Base-by-base conservation (phyloP, 2,113 vertebrate species). In the Lamprologus speciosus region DNA sequence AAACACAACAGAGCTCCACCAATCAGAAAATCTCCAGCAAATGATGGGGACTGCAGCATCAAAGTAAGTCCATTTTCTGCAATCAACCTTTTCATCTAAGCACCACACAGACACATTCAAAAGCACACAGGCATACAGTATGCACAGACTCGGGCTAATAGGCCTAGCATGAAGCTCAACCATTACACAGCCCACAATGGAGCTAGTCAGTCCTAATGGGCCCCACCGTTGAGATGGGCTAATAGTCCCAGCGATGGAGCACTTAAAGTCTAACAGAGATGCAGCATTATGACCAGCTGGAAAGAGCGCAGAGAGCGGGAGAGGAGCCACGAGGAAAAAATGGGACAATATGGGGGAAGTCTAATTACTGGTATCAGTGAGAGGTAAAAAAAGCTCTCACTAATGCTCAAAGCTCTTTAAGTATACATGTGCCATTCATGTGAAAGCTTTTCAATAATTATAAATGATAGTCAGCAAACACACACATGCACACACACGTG, bases 21-120 rank as follows among this genome's bases (percentile, higher is more conserved):
- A 93, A 94, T 94, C 89, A 93, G 87, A 90, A 80, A 84, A 83
- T 82, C 84, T 91, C 79, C 85, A 73, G 87, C 79, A 92, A 92
- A 94, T 93, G 91, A 92, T 54, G 78, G 82, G 81, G 83, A 92
- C 91, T 80, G 86, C 84, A 57, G 75, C 57, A 84, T 87, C 87
- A 84, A 81, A 85, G 53, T 87, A 81, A 85, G 79, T 82, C 90
- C 81, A 93, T 95, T 94, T 94, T 93, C 92, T 85, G 86, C 91
- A 88, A 93, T 91, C 91, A 90, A 75, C 70, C 88, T 91, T 95
- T 94, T 95, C 94, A 94, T 94, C 93, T 92, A 40, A 21, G 35
- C 54, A 21, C 78, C 57, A 58, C 54, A 40, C 31, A 26, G 65
- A 75, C 79, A 82, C 78, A 84, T 45, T 87, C 73, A 89, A 47